A percentile compares a stretch with the other conserved stretches of the same genome.
Evolutionary conservation across 2,888 invertebrate genomes (phyloP).

Genomic region (Latheticus oryzae): DNA sequence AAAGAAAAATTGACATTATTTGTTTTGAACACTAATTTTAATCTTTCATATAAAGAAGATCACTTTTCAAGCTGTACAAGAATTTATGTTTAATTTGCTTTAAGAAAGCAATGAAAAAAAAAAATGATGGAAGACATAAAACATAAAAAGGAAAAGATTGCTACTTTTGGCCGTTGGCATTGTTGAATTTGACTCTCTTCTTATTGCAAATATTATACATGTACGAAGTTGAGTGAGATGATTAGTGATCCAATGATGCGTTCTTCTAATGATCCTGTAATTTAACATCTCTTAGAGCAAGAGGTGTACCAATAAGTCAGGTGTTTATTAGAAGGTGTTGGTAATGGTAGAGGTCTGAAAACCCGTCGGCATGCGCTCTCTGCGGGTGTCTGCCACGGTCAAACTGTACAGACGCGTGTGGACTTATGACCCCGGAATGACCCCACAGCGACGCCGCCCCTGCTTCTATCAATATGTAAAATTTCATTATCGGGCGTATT

Average conservation of each 20-base stretch:
- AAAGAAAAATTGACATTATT: no score
- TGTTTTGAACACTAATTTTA: no score
- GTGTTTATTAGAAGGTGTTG: conserved; percentile 49
- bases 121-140: no score
- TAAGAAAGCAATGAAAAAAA: no score
- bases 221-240: conserved; percentile 3
- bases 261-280: conserved; percentile 25
- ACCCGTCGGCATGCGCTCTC: conserved; percentile 30
- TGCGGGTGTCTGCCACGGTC: conserved; percentile 20
- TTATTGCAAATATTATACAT: conserved; percentile 1
- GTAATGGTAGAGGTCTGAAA: conserved; percentile 40
- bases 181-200: no score
- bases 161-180: no score
- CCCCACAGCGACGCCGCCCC: conserved; percentile 13
- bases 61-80: no score
- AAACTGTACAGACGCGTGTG: conserved; percentile 25
- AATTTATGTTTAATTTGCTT: no score
- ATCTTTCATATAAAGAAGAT: no score
- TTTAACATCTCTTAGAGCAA: conserved; percentile 46
- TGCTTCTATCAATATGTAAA: conserved; percentile 1
- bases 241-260: conserved; percentile 25
- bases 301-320: conserved; percentile 45
- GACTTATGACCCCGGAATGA: conserved; percentile 23
- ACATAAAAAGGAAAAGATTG: no score
- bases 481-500: no score